Percentiles rank a stretch among this genome's conserved stretches.
These are phyloP conservation scores for Platyura marginata DNA, from an alignment of 1,140 invertebrate species.

Conservation along the genomic window DNA sequence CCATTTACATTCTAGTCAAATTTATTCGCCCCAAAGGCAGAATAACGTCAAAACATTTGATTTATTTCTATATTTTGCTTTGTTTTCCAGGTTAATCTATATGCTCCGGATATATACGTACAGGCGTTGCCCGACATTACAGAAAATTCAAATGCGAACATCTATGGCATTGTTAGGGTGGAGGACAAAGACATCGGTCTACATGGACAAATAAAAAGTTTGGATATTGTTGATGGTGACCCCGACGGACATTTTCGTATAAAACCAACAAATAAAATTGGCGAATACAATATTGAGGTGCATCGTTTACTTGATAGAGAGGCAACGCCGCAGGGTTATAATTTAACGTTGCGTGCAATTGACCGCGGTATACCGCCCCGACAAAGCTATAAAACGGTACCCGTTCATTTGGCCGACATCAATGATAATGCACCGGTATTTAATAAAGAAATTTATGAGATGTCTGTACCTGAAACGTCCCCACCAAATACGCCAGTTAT, in stretches of 20 bases:
- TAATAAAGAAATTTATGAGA: constrained; percentile 56
- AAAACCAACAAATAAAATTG: constrained; percentile 32
- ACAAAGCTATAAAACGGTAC: constrained; percentile 52
- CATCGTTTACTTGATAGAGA: constrained; percentile 59
- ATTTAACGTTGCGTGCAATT: constrained; percentile 65
- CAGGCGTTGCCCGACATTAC: constrained; percentile 60
- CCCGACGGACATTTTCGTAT: constrained; percentile 73
- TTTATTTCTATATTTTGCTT: neutral
- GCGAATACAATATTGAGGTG: constrained; percentile 60
- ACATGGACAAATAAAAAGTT: constrained; percentile 60
- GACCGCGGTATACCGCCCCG: constrained; percentile 65
- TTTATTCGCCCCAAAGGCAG: neutral
- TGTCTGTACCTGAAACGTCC: constrained; percentile 70
- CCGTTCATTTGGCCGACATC: constrained; percentile 57
- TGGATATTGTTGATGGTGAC: constrained; percentile 81
- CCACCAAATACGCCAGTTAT: constrained; percentile 78
- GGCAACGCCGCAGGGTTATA: constrained; percentile 57
- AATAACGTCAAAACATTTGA: neutral
- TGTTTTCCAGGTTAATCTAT: constrained; percentile 55
- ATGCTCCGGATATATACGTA: constrained; percentile 66
- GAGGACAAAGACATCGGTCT: constrained; percentile 63
- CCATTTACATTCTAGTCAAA: too few species aligned
- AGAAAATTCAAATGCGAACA: constrained; percentile 67
- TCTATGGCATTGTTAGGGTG: constrained; percentile 78
- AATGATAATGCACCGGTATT: constrained; percentile 81